Percentiles rank a stretch among this genome's conserved stretches.
phyloP scores from a whole-genome alignment of 2,113 vertebrate genomes.

The Stigmatopora argus region DNA sequence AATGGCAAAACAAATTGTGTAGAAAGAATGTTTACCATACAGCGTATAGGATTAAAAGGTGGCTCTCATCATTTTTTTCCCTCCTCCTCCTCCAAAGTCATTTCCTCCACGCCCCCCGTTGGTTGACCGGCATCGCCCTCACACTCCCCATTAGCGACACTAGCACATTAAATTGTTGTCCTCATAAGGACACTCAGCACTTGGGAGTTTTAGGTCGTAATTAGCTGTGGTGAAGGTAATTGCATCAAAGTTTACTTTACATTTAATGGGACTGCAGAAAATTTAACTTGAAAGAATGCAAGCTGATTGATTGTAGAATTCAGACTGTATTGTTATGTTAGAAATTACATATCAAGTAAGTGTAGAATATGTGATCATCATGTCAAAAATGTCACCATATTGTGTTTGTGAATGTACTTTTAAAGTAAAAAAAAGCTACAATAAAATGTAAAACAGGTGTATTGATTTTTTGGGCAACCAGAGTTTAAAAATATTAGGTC shows the following conservation, averaged over 20 bases:
- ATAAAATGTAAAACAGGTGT: neutral
- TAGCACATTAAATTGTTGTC: constrained; percentile 18
- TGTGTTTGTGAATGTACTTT: no score
- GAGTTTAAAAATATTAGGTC: no score
- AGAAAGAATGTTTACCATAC: neutral
- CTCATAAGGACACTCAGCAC: constrained; percentile 5
- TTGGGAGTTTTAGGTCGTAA: constrained; percentile 21
- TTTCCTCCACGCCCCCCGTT: constrained; percentile 11
- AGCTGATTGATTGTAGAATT: constrained; percentile 25
- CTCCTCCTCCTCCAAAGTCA: constrained; percentile 17
- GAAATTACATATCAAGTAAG: constrained; percentile 15
- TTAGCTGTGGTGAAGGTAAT: constrained; percentile 26
- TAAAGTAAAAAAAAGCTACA: no score
- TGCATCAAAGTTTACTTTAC: constrained; percentile 20
- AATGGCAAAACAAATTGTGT: neutral
- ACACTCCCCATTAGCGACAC: constrained; percentile 14
- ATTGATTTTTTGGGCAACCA: neutral
- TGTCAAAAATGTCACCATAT: constrained; percentile 3
- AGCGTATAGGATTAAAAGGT: neutral
- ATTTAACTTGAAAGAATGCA: neutral
- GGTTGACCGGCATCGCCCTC: constrained; percentile 16
- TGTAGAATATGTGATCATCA: constrained; percentile 15
- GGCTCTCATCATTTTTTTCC: constrained; percentile 21
- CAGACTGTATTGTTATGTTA: constrained; percentile 27
- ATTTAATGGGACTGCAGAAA: constrained; percentile 8